Conservation (phyloP, 1,140 invertebrate species). For the Neomicropteryx cornuta region DNA sequence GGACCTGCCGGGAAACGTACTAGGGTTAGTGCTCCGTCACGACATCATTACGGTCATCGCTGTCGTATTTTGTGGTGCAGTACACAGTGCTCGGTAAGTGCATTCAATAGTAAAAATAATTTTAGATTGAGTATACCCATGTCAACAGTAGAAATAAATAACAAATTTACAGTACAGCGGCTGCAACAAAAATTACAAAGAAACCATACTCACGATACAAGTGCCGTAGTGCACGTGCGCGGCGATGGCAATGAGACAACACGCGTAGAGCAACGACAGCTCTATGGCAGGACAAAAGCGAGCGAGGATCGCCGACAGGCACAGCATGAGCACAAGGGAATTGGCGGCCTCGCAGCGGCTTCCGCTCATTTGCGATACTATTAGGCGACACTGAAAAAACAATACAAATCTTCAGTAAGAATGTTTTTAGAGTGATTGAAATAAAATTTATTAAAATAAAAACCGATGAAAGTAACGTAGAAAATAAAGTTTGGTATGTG, state of each 20-base stretch:
- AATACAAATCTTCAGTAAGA: slow-evolving; percentile 7
- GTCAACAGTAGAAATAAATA: no score
- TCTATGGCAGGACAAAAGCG: slow-evolving; percentile 54
- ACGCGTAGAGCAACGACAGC: slow-evolving; percentile 55
- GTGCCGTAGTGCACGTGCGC: slow-evolving; percentile 89
- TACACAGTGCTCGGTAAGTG: no score
- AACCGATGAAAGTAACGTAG: slow-evolving; percentile 15
- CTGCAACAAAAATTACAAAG: not conserved
- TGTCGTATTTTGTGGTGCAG: no score
- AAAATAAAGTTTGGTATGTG: not conserved
- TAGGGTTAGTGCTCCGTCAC: no score
- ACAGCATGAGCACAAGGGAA: slow-evolving; percentile 66
- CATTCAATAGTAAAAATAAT: no score
- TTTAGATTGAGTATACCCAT: no score
- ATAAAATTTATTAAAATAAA: slow-evolving; percentile 10
- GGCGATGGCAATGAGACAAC: slow-evolving; percentile 56
- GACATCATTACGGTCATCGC: no score
- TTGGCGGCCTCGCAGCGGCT: slow-evolving; percentile 78
- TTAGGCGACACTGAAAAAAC: slow-evolving; percentile 73
- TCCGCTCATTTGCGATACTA: slow-evolving; percentile 94
- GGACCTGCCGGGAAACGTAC: no score
- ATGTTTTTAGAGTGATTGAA: not conserved
- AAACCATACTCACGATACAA: slow-evolving; percentile 55
- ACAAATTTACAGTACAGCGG: no score
- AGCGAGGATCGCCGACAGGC: slow-evolving; percentile 38